These are phyloP conservation scores for Iguana delicatissima DNA, from an alignment of 2,797 vertebrate species.

Conservation along the genomic window DNA sequence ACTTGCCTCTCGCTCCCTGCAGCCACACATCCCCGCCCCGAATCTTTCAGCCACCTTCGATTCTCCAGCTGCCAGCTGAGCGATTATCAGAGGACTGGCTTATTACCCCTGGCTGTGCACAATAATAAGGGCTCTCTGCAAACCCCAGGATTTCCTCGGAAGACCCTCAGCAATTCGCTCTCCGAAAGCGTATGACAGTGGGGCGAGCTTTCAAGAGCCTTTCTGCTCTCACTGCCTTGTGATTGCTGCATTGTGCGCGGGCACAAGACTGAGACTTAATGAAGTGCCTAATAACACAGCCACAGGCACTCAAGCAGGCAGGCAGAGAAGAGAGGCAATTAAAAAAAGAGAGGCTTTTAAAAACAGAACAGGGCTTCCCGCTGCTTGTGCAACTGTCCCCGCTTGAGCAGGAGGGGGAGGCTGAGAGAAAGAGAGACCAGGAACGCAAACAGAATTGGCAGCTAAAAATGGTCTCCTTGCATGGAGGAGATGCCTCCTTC, in stretches of 20 bases:
- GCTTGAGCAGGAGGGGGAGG: background rate
- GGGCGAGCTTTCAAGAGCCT: slow-evolving; percentile 20
- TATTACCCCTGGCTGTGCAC: background rate
- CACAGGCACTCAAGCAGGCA: slow-evolving; percentile 39
- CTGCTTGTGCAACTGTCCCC: slow-evolving; percentile 34
- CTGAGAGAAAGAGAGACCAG: background rate
- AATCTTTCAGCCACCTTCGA: background rate
- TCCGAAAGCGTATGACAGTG: background rate
- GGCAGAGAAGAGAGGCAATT: slow-evolving; percentile 26
- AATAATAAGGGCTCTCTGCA: slow-evolving; percentile 39
- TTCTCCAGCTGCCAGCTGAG: background rate
- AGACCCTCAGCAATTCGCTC: slow-evolving; percentile 23
- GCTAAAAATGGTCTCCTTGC: slow-evolving; percentile 57
- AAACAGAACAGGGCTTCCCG: slow-evolving; percentile 29
- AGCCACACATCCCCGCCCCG: background rate
- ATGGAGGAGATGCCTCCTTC: slow-evolving; percentile 17
- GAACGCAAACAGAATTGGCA: slow-evolving; percentile 35
- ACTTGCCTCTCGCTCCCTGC: background rate
- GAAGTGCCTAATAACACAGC: slow-evolving; percentile 37
- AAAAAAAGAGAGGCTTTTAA: slow-evolving; percentile 38
- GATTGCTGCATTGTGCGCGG: slow-evolving; percentile 11
- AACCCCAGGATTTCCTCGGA: background rate
- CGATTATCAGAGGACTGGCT: slow-evolving; percentile 8
- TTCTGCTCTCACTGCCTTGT: background rate
- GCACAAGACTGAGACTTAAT: slow-evolving; percentile 26